phyloP scores from a whole-genome alignment of 1,140 invertebrate genomes.

The Ptiloglossa arizonensis region DNA sequence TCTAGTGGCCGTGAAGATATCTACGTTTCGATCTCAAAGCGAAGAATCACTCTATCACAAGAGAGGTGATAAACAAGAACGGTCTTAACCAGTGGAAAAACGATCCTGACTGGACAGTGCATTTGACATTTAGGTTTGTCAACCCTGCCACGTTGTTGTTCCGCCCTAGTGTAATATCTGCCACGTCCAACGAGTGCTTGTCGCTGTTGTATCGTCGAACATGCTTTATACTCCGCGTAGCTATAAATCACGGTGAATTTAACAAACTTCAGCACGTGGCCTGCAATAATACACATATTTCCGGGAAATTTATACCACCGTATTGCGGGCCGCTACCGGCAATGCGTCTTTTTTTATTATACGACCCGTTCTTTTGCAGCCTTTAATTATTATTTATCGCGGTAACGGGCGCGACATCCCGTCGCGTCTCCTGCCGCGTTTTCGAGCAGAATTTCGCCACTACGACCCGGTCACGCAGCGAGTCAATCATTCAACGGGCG shows the following conservation, averaged over 20 bases:
- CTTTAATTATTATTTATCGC: constrained; percentile 65
- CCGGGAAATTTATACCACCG: constrained; percentile 50
- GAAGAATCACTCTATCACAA: too few species aligned
- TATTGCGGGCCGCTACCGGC: constrained; percentile 4
- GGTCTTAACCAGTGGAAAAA: too few species aligned
- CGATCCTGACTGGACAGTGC: too few species aligned
- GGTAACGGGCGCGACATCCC: constrained; percentile 16
- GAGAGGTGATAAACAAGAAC: too few species aligned
- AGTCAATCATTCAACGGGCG: constrained; percentile 42
- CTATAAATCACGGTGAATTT: constrained; percentile 62
- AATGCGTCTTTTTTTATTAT: constrained; percentile 40
- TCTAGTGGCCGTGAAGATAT: too few species aligned
- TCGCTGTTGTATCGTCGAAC: constrained; percentile 54
- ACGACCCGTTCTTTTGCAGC: constrained; percentile 7
- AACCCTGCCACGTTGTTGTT: neutral
- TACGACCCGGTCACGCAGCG: neutral
- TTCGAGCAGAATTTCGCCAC: neutral
- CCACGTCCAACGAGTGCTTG: constrained; percentile 32
- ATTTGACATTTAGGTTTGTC: too few species aligned
- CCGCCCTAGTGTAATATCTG: constrained; percentile 40
- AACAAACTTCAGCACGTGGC: constrained; percentile 53
- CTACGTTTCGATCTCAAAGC: too few species aligned
- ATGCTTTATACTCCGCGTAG: constrained; percentile 57
- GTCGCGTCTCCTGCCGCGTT: neutral
- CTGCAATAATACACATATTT: constrained; percentile 63